Percentiles rank a stretch among this genome's conserved stretches.
Evolutionary conservation across 2,888 invertebrate species (phyloP).

Genomic region (Parapristionchus giblindavisi): DNA sequence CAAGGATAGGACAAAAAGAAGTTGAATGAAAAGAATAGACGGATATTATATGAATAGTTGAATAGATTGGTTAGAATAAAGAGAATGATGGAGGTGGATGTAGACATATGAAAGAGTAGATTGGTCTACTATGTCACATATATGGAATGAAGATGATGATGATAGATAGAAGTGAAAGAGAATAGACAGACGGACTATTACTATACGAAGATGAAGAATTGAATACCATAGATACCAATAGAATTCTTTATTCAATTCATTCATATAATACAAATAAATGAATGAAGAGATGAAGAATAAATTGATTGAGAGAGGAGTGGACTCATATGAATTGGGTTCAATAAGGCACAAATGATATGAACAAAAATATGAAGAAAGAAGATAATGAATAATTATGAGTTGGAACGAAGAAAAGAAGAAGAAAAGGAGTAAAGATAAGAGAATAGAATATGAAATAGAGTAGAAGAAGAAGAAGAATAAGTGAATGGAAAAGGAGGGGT

Average conservation of each 20-base stretch:
- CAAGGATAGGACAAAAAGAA: not conserved
- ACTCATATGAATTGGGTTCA: constrained; percentile 10
- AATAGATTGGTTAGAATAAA: not conserved
- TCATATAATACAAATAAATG: not conserved
- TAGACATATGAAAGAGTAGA: not conserved
- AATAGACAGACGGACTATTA: not conserved
- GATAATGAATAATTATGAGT: not conserved
- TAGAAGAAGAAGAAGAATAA: not conserved
- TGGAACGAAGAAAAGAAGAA: constrained; percentile 25
- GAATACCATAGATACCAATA: too few species aligned
- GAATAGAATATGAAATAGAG: constrained; percentile 25
- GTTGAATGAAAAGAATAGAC: not conserved
- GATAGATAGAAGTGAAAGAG: not conserved
- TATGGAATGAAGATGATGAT: not conserved
- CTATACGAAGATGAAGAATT: too few species aligned
- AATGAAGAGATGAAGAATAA: constrained; percentile 27
- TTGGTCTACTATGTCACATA: not conserved
- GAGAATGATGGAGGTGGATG: not conserved
- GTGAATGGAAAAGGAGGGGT: not conserved
- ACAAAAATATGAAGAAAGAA: not conserved
- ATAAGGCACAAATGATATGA: constrained; percentile 26
- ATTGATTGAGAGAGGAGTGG: constrained; percentile 10
- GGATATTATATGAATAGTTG: not conserved
- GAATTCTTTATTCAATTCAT: too few species aligned
- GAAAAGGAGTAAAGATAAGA: not conserved